Evolutionary conservation across 1,140 invertebrate genomes (phyloP).

Genomic region (Pogonomyrmex californicus): DNA sequence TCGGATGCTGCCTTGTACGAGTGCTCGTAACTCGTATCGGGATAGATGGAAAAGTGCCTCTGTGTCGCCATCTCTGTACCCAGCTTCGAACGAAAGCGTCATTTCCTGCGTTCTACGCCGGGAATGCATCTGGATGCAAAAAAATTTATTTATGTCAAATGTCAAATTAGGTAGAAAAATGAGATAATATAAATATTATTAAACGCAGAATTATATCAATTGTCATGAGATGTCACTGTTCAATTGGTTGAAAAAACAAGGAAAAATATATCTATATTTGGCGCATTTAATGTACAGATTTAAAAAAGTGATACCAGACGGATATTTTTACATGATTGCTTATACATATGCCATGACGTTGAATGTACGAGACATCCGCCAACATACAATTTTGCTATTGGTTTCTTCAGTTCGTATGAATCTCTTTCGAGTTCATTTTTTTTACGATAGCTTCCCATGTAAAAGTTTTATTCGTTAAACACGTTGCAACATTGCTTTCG

Average conservation of each 20-base stretch:
- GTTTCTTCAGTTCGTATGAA: slow-evolving; percentile 10
- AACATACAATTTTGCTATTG: not conserved
- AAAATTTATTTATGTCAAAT: slow-evolving; percentile 64
- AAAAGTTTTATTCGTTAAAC: slow-evolving; percentile 57
- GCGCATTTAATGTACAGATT: not conserved
- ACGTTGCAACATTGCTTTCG: slow-evolving; percentile 28
- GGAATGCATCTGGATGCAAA: slow-evolving; percentile 54
- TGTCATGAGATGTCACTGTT: not conserved
- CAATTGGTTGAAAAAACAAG: not conserved
- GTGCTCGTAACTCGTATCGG: slow-evolving; percentile 40
- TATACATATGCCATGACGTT: not conserved
- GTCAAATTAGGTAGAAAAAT: not conserved
- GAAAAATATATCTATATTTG: slow-evolving; percentile 3
- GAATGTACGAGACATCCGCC: not conserved
- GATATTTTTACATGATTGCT: not conserved
- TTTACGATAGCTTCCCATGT: slow-evolving; percentile 5
- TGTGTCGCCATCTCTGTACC: slow-evolving; percentile 82
- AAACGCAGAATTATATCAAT: not conserved
- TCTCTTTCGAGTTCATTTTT: not conserved
- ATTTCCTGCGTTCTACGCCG: slow-evolving; percentile 63
- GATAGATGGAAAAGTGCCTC: slow-evolving; percentile 73
- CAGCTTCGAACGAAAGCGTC: slow-evolving; percentile 74
- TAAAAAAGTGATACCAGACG: not conserved
- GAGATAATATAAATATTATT: not conserved
- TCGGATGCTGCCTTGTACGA: slow-evolving; percentile 62